Conservation (phyloP, 2,797 vertebrate genomes). For the Neosilurus mollespiculum region DNA sequence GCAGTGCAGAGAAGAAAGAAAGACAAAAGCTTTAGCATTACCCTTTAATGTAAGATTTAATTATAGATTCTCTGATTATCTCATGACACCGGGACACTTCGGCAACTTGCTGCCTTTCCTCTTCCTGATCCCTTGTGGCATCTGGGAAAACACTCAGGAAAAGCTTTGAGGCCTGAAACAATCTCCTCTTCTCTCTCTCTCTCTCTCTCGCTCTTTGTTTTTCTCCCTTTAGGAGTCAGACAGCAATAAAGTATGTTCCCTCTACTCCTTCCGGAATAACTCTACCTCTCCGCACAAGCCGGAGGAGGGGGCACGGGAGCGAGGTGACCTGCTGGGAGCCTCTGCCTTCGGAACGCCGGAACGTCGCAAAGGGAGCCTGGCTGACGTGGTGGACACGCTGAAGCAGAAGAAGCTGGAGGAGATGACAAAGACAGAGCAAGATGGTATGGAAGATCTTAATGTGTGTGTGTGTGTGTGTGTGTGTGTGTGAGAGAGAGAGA, state of each 20-base stretch:
- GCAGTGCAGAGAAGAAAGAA: neutral
- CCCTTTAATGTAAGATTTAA: neutral
- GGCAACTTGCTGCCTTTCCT: neutral
- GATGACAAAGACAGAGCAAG: conserved; percentile 98
- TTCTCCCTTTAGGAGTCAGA: conserved; percentile 89
- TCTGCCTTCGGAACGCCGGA: conserved; percentile 97
- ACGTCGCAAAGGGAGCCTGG: conserved; percentile 98
- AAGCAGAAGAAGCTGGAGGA: conserved; percentile 99
- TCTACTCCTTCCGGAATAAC: conserved; percentile 99
- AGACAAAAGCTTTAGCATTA: too few relatives aligned
- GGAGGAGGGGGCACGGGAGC: conserved; percentile 96
- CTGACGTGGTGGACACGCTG: conserved; percentile 97
- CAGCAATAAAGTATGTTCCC: conserved; percentile 99
- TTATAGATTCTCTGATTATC: neutral
- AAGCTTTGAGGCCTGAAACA: conserved; percentile 58
- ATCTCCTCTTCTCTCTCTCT: conserved; percentile 49
- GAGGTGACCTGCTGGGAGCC: conserved; percentile 91
- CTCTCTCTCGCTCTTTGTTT: conserved; percentile 64
- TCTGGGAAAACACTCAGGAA: conserved; percentile 45
- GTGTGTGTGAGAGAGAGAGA: conserved; percentile 13
- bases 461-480: conserved; percentile 32
- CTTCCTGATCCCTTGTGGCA: neutral
- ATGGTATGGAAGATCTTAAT: conserved; percentile 78
- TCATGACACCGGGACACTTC: neutral
- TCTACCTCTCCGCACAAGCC: conserved; percentile 99